Evolutionary conservation across 2,797 vertebrate genomes (phyloP).

Genomic region (Chiloscyllium punctatum): DNA sequence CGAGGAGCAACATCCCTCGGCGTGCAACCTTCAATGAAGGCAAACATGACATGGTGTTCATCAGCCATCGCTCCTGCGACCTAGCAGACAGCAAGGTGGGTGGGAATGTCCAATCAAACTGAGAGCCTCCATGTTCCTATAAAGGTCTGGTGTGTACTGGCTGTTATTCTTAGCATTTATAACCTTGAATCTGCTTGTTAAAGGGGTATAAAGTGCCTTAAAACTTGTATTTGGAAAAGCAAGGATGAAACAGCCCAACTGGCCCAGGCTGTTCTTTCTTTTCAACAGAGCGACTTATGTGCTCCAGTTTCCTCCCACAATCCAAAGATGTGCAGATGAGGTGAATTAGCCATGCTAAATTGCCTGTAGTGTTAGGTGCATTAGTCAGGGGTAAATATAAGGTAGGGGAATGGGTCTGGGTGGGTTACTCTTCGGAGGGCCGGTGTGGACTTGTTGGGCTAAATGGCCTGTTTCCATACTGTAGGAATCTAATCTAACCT

Average conservation of each 20-base stretch:
- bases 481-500: no score
- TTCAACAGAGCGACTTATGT: no score
- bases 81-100: slow-evolving; percentile 69
- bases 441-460: no score
- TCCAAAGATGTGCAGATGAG: no score
- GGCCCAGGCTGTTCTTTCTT: not conserved
- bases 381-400: no score
- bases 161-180: not conserved
- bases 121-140: not conserved
- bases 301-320: no score
- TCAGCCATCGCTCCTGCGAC: slow-evolving; percentile 62
- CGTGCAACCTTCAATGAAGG: slow-evolving; percentile 67
- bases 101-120: not conserved
- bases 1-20: slow-evolving; percentile 65
- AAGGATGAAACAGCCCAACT: not conserved
- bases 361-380: no score
- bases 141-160: not conserved
- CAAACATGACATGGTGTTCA: slow-evolving; percentile 55
- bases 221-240: not conserved
- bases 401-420: no score
- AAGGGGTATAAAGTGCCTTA: not conserved
- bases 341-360: no score
- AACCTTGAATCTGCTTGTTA: not conserved
- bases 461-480: no score
- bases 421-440: no score